Conservation (phyloP, 2,888 invertebrate species). For the Ganaspis brasiliensis region DNA sequence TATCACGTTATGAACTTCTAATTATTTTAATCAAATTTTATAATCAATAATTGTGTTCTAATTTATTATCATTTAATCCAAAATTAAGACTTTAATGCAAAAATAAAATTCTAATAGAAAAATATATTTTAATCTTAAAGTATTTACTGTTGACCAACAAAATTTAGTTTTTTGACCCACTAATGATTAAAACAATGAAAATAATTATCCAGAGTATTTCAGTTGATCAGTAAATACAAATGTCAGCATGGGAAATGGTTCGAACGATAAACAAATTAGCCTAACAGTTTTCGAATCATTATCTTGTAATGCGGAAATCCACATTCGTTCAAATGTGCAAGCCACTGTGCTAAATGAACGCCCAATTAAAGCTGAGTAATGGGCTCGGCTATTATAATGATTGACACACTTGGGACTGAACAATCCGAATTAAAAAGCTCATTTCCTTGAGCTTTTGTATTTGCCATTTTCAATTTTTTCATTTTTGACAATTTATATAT, state of each 20-base stretch:
- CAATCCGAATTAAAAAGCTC: background rate
- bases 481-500: background rate
- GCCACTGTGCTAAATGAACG: background rate
- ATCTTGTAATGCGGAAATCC: constrained; percentile 16
- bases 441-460: background rate
- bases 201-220: background rate
- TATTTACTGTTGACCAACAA: background rate
- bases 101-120: too few species aligned
- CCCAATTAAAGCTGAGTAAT: constrained; percentile 21
- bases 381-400: background rate
- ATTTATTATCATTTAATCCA: too few species aligned
- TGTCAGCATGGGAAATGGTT: constrained; percentile 6
- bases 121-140: too few species aligned
- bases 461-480: too few species aligned
- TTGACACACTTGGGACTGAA: background rate
- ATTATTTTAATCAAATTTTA: too few species aligned
- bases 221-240: constrained; percentile 7
- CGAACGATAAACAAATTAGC: constrained; percentile 2
- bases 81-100: too few species aligned
- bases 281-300: constrained; percentile 16
- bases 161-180: background rate
- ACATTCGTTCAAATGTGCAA: constrained; percentile 5
- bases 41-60: too few species aligned
- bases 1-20: too few species aligned
- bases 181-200: background rate